Evolutionary conservation across 2,113 vertebrate species (phyloP).

Genomic region (Panthera leo): DNA sequence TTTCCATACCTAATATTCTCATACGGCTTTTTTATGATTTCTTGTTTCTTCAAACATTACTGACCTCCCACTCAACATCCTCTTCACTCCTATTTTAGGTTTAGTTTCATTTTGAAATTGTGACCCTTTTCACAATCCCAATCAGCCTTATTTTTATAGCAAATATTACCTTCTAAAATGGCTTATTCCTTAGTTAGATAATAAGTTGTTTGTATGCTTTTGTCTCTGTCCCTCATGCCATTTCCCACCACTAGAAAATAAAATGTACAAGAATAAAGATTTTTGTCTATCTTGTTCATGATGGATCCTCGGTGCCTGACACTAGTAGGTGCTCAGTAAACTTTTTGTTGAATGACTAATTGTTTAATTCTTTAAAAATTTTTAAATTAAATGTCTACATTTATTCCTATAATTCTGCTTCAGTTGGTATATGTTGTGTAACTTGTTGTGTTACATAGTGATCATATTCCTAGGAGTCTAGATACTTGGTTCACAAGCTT

Average conservation of each 20-base stretch:
- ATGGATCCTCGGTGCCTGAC: background rate
- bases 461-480: background rate
- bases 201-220: slow-evolving; percentile 4
- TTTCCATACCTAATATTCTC: background rate
- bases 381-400: background rate
- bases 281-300: background rate
- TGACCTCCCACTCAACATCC: background rate
- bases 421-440: background rate
- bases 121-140: background rate
- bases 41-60: background rate
- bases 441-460: background rate
- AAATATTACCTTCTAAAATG: background rate
- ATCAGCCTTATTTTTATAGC: background rate
- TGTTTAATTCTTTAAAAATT: background rate
- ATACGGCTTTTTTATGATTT: background rate
- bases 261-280: background rate
- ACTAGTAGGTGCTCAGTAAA: background rate
- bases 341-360: background rate
- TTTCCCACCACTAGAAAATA: background rate
- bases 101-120: background rate
- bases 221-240: background rate
- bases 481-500: background rate
- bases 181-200: background rate
- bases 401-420: background rate
- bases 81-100: background rate